Percentiles rank a stretch among this genome's conserved stretches.
Conservation (phyloP, 2,797 vertebrate genomes). For the Gallinago nigripennis region DNA sequence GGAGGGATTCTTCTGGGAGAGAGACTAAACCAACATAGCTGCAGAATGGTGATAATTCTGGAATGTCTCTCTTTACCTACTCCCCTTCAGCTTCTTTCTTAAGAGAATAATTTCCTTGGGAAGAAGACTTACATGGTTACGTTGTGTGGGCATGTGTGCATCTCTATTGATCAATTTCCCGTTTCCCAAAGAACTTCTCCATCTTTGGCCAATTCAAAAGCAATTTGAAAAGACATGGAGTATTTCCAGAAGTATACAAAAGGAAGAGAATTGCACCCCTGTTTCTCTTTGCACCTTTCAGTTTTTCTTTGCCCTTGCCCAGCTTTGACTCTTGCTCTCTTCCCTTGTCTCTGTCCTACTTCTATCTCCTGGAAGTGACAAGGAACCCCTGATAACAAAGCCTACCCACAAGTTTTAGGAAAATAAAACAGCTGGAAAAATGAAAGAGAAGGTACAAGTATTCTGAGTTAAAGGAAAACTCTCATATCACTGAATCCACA, state of each 20-base stretch:
- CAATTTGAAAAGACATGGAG: not conserved
- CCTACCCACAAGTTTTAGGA: not conserved
- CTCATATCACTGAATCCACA: not conserved
- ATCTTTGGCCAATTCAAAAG: not conserved
- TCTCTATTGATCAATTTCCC: not conserved
- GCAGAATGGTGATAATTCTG: not conserved
- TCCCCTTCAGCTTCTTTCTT: not conserved
- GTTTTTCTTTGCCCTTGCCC: not conserved
- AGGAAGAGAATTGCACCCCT: not conserved
- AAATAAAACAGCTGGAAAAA: not conserved
- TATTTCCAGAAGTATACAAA: not conserved
- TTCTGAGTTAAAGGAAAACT: not conserved
- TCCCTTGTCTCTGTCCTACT: not conserved
- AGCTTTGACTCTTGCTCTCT: not conserved
- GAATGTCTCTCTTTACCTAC: not conserved
- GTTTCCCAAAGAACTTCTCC: not conserved
- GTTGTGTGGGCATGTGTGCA: too few species aligned
- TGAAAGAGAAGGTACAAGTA: not conserved
- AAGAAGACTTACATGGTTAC: not conserved
- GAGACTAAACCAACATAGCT: not conserved
- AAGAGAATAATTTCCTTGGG: not conserved
- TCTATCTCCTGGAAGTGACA: not conserved
- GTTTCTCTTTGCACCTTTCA: not conserved
- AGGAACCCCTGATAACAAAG: not conserved
- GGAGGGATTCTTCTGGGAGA: not conserved